These are phyloP conservation scores for Nibea coibor DNA, from an alignment of 2,113 vertebrate species.

Conservation along the genomic window DNA sequence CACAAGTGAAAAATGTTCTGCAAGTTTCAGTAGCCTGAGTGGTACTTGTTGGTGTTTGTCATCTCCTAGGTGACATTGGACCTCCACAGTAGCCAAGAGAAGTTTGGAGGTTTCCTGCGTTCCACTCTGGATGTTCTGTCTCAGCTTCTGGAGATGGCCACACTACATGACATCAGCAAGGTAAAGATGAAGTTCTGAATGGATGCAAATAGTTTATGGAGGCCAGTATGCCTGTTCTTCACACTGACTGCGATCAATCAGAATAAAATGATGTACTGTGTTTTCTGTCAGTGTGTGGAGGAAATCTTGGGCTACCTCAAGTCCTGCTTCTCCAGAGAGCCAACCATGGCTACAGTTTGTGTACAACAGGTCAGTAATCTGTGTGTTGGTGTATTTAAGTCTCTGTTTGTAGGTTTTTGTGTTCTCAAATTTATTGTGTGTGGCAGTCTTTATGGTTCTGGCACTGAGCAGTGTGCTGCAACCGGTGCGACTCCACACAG, in stretches of 20 bases:
- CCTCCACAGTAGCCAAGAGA: slow-evolving; percentile 93
- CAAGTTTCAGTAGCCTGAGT: not conserved
- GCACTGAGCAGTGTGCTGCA: slow-evolving; percentile 84
- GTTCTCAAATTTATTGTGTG: slow-evolving; percentile 22
- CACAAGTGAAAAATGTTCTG: not conserved
- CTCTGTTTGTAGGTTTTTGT: not conserved
- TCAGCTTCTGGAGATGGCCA: slow-evolving; percentile 94
- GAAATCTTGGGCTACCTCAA: slow-evolving; percentile 96
- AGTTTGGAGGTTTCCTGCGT: slow-evolving; percentile 95
- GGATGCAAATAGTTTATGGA: not conserved
- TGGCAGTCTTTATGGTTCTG: slow-evolving; percentile 77
- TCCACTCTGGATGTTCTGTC: slow-evolving; percentile 93
- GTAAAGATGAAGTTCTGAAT: slow-evolving; percentile 70
- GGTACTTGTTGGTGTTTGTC: not conserved
- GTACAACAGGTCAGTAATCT: slow-evolving; percentile 92
- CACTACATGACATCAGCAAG: slow-evolving; percentile 96
- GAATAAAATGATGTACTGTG: not conserved
- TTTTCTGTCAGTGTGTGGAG: slow-evolving; percentile 91
- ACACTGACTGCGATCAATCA: not conserved
- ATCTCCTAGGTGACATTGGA: slow-evolving; percentile 92
- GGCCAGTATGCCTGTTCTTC: not conserved
- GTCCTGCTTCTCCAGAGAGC: slow-evolving; percentile 95
- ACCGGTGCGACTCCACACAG: slow-evolving; percentile 83
- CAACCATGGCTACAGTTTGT: slow-evolving; percentile 95
- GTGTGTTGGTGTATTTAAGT: not conserved